phyloP scores from a whole-genome alignment of 2,888 invertebrate species.

The Tigriopus californicus region DNA sequence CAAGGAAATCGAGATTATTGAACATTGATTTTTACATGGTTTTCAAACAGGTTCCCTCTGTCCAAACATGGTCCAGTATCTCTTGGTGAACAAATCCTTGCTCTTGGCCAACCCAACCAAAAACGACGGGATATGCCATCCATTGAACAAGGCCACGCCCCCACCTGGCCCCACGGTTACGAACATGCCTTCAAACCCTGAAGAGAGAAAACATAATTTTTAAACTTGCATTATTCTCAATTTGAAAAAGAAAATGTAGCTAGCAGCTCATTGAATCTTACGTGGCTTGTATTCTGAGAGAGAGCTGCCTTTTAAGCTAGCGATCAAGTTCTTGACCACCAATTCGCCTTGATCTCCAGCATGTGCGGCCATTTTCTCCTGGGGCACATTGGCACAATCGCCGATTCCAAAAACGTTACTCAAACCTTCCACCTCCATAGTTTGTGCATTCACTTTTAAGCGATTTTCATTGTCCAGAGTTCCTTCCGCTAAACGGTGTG shows the following conservation, averaged over 20 bases:
- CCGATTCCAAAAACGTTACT: background rate
- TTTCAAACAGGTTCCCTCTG: background rate
- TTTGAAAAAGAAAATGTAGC: background rate
- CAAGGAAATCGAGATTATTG: too few species aligned
- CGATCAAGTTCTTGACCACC: background rate
- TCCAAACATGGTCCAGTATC: background rate
- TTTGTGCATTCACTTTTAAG: background rate
- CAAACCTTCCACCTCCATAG: constrained; percentile 1
- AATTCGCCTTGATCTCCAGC: background rate
- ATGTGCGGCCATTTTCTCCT: background rate
- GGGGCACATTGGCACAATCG: background rate
- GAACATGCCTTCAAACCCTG: constrained; percentile 1
- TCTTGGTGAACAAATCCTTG: background rate
- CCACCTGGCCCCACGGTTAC: background rate
- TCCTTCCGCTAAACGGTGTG: background rate
- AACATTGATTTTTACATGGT: too few species aligned
- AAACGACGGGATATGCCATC: background rate
- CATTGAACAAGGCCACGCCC: background rate
- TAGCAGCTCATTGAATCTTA: too few species aligned
- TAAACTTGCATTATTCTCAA: background rate
- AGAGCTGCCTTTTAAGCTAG: background rate
- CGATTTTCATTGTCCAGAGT: background rate
- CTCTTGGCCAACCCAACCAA: background rate
- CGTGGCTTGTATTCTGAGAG: background rate
- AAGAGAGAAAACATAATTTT: background rate